A percentile compares a stretch with the other conserved stretches of the same genome.
Evolutionary conservation across 2,888 invertebrate species (phyloP).

Genomic region (Tiliacea aurago): DNA sequence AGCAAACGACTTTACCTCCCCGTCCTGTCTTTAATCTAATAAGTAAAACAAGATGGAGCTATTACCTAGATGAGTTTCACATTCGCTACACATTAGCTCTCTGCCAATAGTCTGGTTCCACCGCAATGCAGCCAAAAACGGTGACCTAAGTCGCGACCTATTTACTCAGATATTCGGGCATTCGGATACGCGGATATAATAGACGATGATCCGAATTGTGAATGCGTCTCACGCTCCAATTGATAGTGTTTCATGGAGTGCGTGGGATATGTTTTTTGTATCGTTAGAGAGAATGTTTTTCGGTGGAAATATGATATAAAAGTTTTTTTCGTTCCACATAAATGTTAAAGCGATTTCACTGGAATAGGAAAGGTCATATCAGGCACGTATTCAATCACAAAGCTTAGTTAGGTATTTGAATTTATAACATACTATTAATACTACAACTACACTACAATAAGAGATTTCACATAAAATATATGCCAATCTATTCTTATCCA

Average conservation of each 20-base stretch:
- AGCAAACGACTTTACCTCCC: constrained; percentile 21
- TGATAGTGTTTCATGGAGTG: constrained; percentile 58
- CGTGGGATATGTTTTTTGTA: constrained; percentile 43
- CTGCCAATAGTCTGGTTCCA: constrained; percentile 49
- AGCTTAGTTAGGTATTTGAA: neutral
- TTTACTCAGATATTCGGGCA: constrained; percentile 51
- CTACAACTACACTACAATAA: neutral
- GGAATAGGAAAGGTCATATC: constrained; percentile 12
- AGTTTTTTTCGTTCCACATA: constrained; percentile 11
- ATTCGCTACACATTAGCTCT: constrained; percentile 39
- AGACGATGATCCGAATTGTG: constrained; percentile 60
- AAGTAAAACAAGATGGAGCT: constrained; percentile 48
- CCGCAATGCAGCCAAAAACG: constrained; percentile 64
- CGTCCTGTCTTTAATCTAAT: constrained; percentile 32
- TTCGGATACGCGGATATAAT: constrained; percentile 58
- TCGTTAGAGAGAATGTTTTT: constrained; percentile 27
- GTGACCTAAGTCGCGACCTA: constrained; percentile 62
- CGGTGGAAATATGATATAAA: constrained; percentile 12
- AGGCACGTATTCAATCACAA: neutral
- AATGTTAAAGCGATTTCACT: constrained; percentile 11
- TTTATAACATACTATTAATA: neutral
- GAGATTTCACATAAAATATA: neutral
- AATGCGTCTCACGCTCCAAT: constrained; percentile 65
- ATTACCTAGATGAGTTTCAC: constrained; percentile 61
- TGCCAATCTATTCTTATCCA: neutral